Evolutionary conservation across 2,113 vertebrate genomes (phyloP).

Genomic region (Dipodomys spectabilis): DNA sequence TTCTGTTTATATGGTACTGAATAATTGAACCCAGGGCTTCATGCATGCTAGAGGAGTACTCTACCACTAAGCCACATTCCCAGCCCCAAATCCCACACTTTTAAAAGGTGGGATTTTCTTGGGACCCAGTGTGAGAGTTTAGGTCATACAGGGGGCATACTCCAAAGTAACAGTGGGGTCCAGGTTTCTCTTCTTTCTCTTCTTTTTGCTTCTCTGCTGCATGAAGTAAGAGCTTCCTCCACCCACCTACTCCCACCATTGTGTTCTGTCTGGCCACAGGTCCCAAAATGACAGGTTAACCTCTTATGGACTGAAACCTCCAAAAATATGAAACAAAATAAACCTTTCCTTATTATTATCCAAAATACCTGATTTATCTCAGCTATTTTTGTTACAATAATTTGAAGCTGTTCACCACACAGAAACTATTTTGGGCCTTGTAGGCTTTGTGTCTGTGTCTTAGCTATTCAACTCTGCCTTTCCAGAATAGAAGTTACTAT

Average conservation of each 20-base stretch:
- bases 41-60: no score
- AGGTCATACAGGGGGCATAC: neutral
- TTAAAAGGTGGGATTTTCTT: neutral
- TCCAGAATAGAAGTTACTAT: neutral
- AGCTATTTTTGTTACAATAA: neutral
- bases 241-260: no score
- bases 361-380: neutral
- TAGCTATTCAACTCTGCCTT: neutral
- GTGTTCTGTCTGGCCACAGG: neutral
- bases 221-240: neutral
- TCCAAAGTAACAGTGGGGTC: neutral
- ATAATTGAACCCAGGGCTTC: no score
- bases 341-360: neutral
- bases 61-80: no score
- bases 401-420: neutral
- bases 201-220: neutral
- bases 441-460: rapidly evolving
- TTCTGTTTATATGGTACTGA: no score
- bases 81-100: no score
- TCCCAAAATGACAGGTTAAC: neutral
- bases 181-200: neutral
- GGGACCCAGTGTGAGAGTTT: no score
- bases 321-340: neutral
- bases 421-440: neutral
- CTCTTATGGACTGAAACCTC: neutral